These are phyloP conservation scores for Leptestheria dahalacensis DNA, from an alignment of 1,140 invertebrate genomes.

Conservation along the genomic window DNA sequence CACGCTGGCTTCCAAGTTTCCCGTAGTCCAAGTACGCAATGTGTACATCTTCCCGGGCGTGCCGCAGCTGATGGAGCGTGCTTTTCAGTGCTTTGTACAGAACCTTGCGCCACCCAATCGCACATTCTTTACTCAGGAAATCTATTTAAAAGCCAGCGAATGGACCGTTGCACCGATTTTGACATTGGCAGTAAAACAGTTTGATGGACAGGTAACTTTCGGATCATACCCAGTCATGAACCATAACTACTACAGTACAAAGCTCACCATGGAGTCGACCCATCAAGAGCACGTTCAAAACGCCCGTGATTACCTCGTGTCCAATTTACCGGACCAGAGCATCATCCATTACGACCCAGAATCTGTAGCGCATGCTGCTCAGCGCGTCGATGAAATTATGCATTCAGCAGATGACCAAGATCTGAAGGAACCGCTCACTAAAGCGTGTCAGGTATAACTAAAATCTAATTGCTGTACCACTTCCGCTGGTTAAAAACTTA, in stretches of 20 bases:
- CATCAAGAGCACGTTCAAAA: constrained; percentile 22
- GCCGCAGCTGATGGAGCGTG: constrained; percentile 42
- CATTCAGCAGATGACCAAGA: constrained; percentile 13
- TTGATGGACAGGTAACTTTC: constrained; percentile 37
- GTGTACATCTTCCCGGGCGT: constrained; percentile 66
- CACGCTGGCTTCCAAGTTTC: constrained; percentile 30
- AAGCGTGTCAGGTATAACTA: constrained; percentile 20
- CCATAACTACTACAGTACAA: constrained; percentile 30
- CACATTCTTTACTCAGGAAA: constrained; percentile 27
- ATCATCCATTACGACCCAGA: constrained; percentile 20
- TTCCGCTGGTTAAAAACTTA: too few species aligned
- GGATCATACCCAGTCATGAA: constrained; percentile 49
- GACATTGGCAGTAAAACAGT: constrained; percentile 35
- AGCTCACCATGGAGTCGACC: constrained; percentile 33
- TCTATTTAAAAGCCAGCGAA: constrained; percentile 42
- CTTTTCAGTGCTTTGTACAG: constrained; percentile 34
- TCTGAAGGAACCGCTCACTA: constrained; percentile 18
- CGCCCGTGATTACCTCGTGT: constrained; percentile 26
- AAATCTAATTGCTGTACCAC: not conserved
- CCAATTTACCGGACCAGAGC: constrained; percentile 17
- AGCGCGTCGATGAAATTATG: constrained; percentile 19
- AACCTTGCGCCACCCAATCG: constrained; percentile 23
- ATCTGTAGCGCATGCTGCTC: constrained; percentile 14
- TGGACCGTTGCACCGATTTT: constrained; percentile 36
- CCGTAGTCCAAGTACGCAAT: constrained; percentile 50